Evolutionary conservation across 2,797 vertebrate species (phyloP), one percentile per base, ranked within the genome.

Genomic region (Pachyuromys duprasi): DNA sequence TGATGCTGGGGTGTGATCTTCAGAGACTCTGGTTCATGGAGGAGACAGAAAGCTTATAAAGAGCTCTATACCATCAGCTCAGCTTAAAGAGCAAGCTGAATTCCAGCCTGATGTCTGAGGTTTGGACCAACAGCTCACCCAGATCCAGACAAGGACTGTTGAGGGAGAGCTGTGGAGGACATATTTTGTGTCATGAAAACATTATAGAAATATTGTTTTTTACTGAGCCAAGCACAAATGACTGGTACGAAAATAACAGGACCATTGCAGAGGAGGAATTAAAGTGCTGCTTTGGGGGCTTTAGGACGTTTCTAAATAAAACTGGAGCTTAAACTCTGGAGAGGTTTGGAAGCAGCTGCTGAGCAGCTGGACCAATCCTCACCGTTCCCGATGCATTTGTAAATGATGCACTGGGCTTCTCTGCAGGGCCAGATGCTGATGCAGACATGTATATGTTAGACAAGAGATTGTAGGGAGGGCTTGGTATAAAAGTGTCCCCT

Each of bases 401-500:
- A 62, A 60, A 84, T 96, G 69, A 20, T 96, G 42, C 33, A 96
- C 7, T 24, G 65, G 91, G 89, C 94, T 93, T 91, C 95, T 84
- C 81, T 33, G 31, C 33, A 39, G 93, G 95, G 93, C 91, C 97
- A 97, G 96, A 96, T 95, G 95, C 76, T n/a, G 81, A 86, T 3
- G 87, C 62, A 62, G 86, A 82, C 92, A 78, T 96, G 80, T 60
- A 90, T 87, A 88, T 87, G 78, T 36, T 80, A 82, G 91, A 86
- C 11, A 24, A 84, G 82, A 81, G 95, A 89, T 81, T 94, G 69
- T 62, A 81, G 88, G 63, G 78, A 84, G 81, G 78, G 81, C 84
- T 93, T 60, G 8, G 33, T 91, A 67, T 86, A 70, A 95, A 94
- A 87, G 81, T 92, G 96, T 92, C 93, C 95, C 92, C 93, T 96